Conservation (phyloP, 2,113 vertebrate genomes). For the Proteles cristata region DNA sequence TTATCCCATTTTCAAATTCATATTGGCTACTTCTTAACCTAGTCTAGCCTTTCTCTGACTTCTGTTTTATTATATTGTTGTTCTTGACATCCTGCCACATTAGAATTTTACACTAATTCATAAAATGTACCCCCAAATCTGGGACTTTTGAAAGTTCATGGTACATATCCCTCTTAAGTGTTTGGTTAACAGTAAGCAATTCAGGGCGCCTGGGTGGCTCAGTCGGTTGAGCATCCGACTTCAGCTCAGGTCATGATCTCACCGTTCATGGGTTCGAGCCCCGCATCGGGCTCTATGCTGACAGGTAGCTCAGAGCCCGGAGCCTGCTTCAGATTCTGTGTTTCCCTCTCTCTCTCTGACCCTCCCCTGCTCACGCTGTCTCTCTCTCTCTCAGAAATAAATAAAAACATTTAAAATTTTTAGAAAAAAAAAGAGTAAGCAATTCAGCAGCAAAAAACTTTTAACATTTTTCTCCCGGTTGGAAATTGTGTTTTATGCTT, state of each 20-base stretch:
- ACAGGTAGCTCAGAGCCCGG: no score
- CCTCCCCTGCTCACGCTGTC: no score
- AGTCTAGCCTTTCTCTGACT: not conserved
- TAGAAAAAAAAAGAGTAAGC: no score
- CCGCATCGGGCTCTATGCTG: no score
- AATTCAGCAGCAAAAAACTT: not conserved
- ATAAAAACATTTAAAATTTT: no score
- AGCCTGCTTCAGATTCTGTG: no score
- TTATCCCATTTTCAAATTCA: slow-evolving; percentile 61
- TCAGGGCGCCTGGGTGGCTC: no score
- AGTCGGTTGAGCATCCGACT: no score
- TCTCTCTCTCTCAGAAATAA: no score
- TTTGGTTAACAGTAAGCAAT: not conserved
- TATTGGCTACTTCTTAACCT: not conserved
- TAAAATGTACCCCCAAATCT: not conserved
- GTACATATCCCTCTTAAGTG: not conserved
- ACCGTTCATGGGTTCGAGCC: no score
- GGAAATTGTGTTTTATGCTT: not conserved
- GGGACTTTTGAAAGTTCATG: not conserved
- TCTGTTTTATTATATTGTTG: not conserved
- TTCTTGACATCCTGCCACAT: not conserved
- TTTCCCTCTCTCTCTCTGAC: no score
- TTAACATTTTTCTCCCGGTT: not conserved
- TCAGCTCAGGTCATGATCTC: no score
- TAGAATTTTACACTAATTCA: slow-evolving; percentile 23